phyloP scores from a whole-genome alignment of 2,113 vertebrate genomes.

The Gracilinanus agilis region DNA sequence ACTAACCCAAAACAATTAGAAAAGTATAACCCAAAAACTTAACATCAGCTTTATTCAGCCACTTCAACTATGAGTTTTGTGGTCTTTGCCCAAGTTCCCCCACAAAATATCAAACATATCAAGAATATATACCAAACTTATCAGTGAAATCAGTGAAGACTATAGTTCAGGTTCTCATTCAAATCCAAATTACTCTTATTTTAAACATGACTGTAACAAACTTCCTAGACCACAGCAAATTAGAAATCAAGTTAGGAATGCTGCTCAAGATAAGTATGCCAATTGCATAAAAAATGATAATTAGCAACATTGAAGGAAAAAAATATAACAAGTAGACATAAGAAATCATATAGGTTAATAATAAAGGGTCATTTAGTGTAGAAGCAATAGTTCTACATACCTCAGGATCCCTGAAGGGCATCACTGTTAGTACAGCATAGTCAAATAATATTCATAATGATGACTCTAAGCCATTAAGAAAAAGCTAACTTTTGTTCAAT shows the following conservation, averaged over 20 bases:
- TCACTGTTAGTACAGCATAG: background rate
- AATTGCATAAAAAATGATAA: background rate
- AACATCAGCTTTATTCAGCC: background rate
- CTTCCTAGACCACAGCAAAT: constrained; percentile 27
- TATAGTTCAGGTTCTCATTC: background rate
- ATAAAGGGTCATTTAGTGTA: background rate
- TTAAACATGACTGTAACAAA: background rate
- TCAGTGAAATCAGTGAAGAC: background rate
- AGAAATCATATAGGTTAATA: background rate
- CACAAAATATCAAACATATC: background rate
- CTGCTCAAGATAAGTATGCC: background rate
- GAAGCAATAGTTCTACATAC: background rate
- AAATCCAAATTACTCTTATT: background rate
- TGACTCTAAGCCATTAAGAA: constrained; percentile 5
- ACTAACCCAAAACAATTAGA: background rate
- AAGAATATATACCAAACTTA: background rate
- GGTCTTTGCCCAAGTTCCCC: background rate
- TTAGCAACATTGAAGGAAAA: constrained; percentile 8
- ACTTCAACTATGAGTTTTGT: background rate
- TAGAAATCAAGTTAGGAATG: constrained; percentile 32
- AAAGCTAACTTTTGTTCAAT: background rate
- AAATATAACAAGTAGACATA: background rate
- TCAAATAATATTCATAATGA: background rate
- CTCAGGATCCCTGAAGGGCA: background rate
- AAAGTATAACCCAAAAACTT: background rate